Evolutionary conservation across 2,113 vertebrate genomes (phyloP).

Genomic region (Cephalopterus ornatus): DNA sequence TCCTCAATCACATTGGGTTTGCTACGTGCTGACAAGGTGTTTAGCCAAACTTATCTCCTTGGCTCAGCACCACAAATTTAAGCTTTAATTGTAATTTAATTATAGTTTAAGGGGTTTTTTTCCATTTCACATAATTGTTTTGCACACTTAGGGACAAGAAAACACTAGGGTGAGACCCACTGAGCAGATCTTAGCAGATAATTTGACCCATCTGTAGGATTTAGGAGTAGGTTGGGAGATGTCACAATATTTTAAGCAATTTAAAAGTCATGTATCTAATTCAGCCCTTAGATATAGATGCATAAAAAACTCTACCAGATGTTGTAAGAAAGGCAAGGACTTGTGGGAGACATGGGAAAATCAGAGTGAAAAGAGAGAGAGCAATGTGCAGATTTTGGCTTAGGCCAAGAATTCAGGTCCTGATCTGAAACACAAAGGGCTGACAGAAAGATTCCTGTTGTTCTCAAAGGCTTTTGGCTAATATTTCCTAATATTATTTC

Average conservation of each 20-base stretch:
- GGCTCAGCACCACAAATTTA: neutral
- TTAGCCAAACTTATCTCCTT: neutral
- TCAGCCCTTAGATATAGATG: neutral
- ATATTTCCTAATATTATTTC: neutral
- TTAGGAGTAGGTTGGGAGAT: slow-evolving; percentile 7
- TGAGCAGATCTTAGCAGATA: slow-evolving; percentile 17
- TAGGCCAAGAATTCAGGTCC: neutral
- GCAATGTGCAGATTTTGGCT: neutral
- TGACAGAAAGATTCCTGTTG: neutral
- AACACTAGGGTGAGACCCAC: neutral
- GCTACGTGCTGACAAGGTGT: neutral
- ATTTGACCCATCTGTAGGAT: slow-evolving; percentile 43
- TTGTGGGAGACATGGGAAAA: neutral
- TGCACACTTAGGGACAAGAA: slow-evolving; percentile 5
- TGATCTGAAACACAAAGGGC: neutral
- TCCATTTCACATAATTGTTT: neutral
- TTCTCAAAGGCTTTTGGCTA: neutral
- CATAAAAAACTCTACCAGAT: slow-evolving; percentile 2
- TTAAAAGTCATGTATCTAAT: slow-evolving; percentile 1
- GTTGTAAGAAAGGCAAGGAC: neutral
- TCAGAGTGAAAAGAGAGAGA: neutral
- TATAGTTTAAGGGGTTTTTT: neutral
- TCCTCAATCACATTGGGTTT: neutral
- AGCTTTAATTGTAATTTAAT: neutral
- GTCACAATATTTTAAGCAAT: slow-evolving; percentile 21